Evolutionary conservation across 2,797 vertebrate species (phyloP), one percentile per base, ranked within the genome.

Genomic region (Peromyscus eremicus): DNA sequence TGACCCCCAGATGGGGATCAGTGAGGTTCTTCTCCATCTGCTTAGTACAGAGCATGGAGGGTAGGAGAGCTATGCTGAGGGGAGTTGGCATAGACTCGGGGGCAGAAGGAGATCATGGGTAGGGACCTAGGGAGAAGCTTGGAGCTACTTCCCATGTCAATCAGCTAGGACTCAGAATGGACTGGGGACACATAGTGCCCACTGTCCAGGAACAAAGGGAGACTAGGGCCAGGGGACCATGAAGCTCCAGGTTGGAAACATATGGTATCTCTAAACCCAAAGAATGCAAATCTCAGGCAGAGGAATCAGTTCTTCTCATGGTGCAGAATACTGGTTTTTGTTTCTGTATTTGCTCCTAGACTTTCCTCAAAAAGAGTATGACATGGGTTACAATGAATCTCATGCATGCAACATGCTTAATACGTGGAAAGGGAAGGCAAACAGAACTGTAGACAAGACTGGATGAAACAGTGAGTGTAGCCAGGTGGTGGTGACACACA

Each of bases 31-130:
- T 77, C 71, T 29, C 49, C 13, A 16, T 64, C n/a, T 70, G 43
- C 7, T 96, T 92, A 40, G 25, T 60, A 76, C 37, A 52, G 27
- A 64, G 29, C 64, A 14, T 6, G 57, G 16, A 55, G 4, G 40
- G 12, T 27, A 32, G n/a, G 79, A 37, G 37, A 12, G 37, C 34
- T 0, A 0, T 1, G 0, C n/a, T 62, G 55, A 66, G n/a, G 6
- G 3, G 5, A 3, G 34, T 9, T 3, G 52, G 75, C 77, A 27
- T 34, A 62, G 76, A 68, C 21, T 5, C 1, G 5, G 32, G 0
- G 6, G 11, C 73, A 66, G 49, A 52, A 13, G 19, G 55, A 90
- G 66, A 57, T 2, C 0, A 0, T 52, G 34, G 60, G 77, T 32
- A 89, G 66, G 55, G 43, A 60, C 32, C 34, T 60, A 85, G 34